phyloP scores from a whole-genome alignment of 2,113 vertebrate species.

The Mandrillus leucophaeus region DNA sequence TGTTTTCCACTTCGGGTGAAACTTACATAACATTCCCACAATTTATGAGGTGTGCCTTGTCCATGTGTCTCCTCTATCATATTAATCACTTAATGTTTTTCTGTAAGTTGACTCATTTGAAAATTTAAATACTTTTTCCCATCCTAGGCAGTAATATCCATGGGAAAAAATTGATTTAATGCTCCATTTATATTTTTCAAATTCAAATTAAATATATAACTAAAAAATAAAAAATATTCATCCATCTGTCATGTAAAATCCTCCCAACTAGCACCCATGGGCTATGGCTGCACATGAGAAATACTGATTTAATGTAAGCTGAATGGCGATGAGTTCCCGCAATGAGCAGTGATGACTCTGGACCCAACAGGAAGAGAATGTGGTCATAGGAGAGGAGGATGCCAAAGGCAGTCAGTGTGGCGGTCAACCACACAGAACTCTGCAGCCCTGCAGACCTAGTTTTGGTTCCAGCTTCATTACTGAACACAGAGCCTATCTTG shows the following conservation, averaged over 20 bases:
- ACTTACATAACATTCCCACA: fast-evolving
- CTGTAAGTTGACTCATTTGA: neutral
- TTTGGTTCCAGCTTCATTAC: fast-evolving
- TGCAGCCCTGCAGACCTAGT: neutral
- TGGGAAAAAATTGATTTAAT: neutral
- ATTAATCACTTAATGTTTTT: neutral
- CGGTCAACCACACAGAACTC: fast-evolving
- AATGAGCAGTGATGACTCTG: neutral
- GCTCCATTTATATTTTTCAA: neutral
- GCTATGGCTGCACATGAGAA: neutral
- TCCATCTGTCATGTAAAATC: too few species aligned
- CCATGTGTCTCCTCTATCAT: fast-evolving
- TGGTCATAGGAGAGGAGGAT: neutral
- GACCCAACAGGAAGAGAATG: fast-evolving
- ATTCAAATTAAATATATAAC: neutral
- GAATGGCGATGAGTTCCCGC: neutral
- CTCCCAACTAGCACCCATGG: fast-evolving
- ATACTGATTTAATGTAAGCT: fast-evolving
- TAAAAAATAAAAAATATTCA: neutral
- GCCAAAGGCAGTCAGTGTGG: fast-evolving
- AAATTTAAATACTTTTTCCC: neutral
- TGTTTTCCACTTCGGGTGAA: fast-evolving
- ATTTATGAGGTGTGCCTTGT: fast-evolving
- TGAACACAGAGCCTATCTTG: neutral
- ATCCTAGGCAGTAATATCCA: neutral